Evolutionary conservation across 2,113 vertebrate genomes (phyloP).

Genomic region (Melanocharis versteri): DNA sequence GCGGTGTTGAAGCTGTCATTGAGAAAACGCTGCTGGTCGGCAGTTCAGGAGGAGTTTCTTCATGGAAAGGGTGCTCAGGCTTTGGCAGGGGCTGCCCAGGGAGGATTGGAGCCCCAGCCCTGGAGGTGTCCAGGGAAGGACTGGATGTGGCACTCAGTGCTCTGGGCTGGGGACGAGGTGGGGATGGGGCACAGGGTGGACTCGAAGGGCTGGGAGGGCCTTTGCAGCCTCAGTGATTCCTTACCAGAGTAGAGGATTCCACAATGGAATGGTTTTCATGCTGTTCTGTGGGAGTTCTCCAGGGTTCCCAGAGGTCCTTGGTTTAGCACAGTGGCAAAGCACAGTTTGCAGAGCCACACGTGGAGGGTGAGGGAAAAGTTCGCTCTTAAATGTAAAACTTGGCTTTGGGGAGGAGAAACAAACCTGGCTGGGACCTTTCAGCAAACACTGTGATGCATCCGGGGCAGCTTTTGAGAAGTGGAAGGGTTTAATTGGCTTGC

Average conservation of each 20-base stretch:
- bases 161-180: background rate
- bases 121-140: background rate
- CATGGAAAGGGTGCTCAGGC: too few relatives aligned
- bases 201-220: background rate
- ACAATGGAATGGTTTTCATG: background rate
- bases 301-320: background rate
- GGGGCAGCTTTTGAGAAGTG: background rate
- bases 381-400: background rate
- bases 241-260: background rate
- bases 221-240: background rate
- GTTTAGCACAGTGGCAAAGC: background rate
- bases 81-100: background rate
- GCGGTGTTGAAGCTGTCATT: fast-evolving
- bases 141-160: background rate
- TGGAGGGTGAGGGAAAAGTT: background rate
- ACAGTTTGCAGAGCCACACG: background rate
- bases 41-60: background rate
- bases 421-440: background rate
- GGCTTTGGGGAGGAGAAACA: background rate
- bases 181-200: background rate
- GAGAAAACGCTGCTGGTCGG: background rate
- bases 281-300: background rate
- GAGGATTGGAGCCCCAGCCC: background rate
- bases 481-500: background rate
- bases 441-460: fast-evolving